Evolutionary conservation across 2,888 invertebrate species (phyloP), one percentile per base, ranked within the genome.

Genomic region (Sepioteuthis lessoniana): DNA sequence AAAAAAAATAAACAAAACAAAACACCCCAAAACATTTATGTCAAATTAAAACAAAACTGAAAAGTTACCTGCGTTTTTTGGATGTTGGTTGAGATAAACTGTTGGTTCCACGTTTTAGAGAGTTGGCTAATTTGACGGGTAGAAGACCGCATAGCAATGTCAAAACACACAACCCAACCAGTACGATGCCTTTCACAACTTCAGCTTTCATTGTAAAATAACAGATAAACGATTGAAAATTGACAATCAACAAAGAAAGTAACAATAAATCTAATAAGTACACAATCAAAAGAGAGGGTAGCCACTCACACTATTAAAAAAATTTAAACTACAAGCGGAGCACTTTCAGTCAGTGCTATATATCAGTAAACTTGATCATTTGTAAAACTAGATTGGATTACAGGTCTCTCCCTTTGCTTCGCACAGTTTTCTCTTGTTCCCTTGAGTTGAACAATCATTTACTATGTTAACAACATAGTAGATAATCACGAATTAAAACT

Each of bases 111-210:
- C 94, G 94, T 35, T 94, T 94, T 31, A 95, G 94, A 31, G 95
- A 90, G 42, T 94, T 95, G n/a, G 96, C 95, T 2, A 97, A 94
- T 94, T 96, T 96, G 21, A 97, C 94, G 7, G 97, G 97, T 25
- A 97, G 94, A 94, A 97, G 95, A 76, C 97, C 97, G 55, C 97
- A 96, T 0, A 96, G 37, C 93, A 97, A 96, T 25, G 97, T 97
- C 94, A 97, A 94, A 5, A 97, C 76, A 93, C 97, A 97, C 46
- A 97, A 94, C 19, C 96, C 95, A 16, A 95, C 94, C 16, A 97
- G 95, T 42, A 97, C 96, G n/a, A 97, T 95, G 16, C 96, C 95
- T 95, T 97, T 97, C 13, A 96, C 95, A 35, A 94, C 93, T 76
- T 76, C 76, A 76, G 76, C 76, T 76, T 76, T 76, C 76, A 76